Conservation (phyloP, 2,797 vertebrate genomes). For the Rhincodon typus region DNA sequence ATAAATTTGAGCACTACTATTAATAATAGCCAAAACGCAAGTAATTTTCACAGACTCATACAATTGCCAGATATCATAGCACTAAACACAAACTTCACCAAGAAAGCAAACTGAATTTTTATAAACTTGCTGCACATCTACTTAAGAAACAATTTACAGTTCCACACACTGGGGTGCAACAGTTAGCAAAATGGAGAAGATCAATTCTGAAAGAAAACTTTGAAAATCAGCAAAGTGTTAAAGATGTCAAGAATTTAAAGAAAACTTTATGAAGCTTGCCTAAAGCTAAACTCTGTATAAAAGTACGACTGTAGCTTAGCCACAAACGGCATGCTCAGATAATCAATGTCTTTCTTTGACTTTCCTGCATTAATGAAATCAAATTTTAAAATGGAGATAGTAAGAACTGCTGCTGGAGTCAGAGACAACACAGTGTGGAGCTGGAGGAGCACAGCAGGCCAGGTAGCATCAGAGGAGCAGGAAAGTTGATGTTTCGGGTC, state of each 20-base stretch:
- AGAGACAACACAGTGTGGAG: too few species aligned
- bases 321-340: not conserved
- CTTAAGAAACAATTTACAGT: not conserved
- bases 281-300: slow-evolving; percentile 1
- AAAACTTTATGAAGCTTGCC: not conserved
- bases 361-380: not conserved
- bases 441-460: too few species aligned
- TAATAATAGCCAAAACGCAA: not conserved
- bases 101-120: not conserved
- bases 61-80: not conserved
- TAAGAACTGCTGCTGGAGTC: too few species aligned
- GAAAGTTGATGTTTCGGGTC: too few species aligned
- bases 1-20: not conserved
- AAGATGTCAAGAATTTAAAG: not conserved
- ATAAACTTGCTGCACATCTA: not conserved
- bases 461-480: too few species aligned
- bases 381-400: too few species aligned
- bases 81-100: not conserved
- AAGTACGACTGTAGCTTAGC: not conserved
- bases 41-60: not conserved
- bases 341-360: too few species aligned
- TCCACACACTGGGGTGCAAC: not conserved
- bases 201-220: not conserved
- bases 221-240: not conserved
- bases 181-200: not conserved